Evolutionary conservation across 2,797 vertebrate genomes (phyloP).

Genomic region (Leptoclinus maculatus): DNA sequence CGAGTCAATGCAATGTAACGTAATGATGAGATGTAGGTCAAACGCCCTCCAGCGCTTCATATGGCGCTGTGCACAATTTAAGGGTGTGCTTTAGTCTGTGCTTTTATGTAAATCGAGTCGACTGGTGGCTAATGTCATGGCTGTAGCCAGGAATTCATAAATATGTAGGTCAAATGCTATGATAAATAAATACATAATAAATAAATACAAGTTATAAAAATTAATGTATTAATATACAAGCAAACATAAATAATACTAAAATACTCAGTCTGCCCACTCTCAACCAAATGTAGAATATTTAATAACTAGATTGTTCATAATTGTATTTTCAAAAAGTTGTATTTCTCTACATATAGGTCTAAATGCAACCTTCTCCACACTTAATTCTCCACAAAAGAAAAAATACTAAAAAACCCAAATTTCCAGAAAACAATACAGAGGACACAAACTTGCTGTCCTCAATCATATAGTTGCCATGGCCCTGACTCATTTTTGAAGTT

Average conservation of each 20-base stretch:
- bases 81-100: neutral
- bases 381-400: neutral
- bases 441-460: neutral
- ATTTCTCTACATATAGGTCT: neutral
- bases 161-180: neutral
- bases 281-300: neutral
- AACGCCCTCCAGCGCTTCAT: slow-evolving; percentile 50
- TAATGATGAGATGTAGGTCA: slow-evolving; percentile 47
- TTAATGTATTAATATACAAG: neutral
- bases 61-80: neutral
- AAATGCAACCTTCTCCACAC: neutral
- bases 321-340: neutral
- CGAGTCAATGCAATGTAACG: neutral
- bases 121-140: neutral
- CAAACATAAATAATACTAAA: neutral
- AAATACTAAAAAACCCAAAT: neutral
- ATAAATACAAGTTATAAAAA: neutral
- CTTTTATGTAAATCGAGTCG: neutral
- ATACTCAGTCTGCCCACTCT: rapidly evolving
- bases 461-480: neutral
- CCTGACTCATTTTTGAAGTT: neutral
- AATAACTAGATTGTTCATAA: neutral
- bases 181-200: neutral
- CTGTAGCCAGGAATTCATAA: neutral
- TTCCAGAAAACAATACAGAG: neutral